Percentiles rank a stretch among this genome's conserved stretches.
These are phyloP conservation scores for Heliconius charithonia DNA, from an alignment of 2,888 invertebrate species.

Conservation along the genomic window DNA sequence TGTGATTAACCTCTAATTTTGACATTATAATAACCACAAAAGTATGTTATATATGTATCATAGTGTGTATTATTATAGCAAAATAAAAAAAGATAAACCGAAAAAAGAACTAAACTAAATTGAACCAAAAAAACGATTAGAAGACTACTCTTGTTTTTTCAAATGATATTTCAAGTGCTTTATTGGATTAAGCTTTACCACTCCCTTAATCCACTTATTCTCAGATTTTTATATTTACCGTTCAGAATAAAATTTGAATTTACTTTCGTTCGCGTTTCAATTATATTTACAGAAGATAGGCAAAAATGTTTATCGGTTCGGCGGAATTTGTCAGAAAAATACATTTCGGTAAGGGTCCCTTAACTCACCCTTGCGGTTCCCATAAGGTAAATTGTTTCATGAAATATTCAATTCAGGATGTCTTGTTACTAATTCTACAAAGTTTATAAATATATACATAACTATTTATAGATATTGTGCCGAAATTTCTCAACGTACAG, in stretches of 20 bases:
- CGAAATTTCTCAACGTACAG: not conserved
- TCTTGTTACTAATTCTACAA: not conserved
- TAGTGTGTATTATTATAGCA: not conserved
- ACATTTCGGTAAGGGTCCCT: constrained; percentile 13
- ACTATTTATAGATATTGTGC: not conserved
- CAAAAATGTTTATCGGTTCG: constrained; percentile 35
- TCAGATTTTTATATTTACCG: constrained; percentile 9
- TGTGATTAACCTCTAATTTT: not conserved
- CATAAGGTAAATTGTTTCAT: constrained; percentile 4
- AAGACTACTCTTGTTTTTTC: too few relatives aligned
- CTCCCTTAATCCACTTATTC: not conserved
- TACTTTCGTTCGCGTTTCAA: constrained; percentile 40
- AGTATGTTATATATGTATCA: not conserved
- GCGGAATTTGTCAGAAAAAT: constrained; percentile 11
- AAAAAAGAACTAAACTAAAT: too few relatives aligned
- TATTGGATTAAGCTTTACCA: not conserved
- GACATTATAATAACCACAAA: not conserved
- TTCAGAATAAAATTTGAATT: constrained; percentile 49
- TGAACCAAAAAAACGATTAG: too few relatives aligned
- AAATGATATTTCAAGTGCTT: not conserved
- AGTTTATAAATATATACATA: not conserved
- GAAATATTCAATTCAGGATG: not conserved
- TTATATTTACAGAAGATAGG: constrained; percentile 37
- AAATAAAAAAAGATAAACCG: not conserved
- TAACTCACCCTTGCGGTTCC: constrained; percentile 2